These are phyloP conservation scores for Patella pellucida DNA, from an alignment of 2,888 invertebrate genomes.

Conservation along the genomic window DNA sequence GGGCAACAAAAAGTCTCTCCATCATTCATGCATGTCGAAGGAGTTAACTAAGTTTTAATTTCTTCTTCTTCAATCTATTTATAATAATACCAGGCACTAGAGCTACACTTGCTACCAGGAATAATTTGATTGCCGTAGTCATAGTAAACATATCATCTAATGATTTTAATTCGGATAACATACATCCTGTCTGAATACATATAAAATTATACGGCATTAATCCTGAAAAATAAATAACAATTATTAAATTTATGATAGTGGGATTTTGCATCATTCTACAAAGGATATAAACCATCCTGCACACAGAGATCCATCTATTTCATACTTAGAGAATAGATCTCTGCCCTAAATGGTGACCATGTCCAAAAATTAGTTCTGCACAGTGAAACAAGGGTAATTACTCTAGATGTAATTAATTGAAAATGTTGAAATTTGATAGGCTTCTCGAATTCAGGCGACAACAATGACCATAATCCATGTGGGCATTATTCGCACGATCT, in stretches of 20 bases:
- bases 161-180: slow-evolving; percentile 73
- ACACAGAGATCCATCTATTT: no score
- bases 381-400: no score
- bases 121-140: slow-evolving; percentile 67
- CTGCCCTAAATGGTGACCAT: no score
- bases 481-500: no score
- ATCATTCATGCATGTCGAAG: neutral
- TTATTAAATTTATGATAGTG: no score
- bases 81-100: slow-evolving; percentile 65
- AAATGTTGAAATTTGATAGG: no score
- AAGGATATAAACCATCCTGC: no score
- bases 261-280: no score
- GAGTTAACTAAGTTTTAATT: neutral
- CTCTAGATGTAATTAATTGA: no score
- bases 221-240: slow-evolving; percentile 69
- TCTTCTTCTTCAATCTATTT: slow-evolving; percentile 29
- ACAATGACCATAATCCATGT: neutral
- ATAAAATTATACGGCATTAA: slow-evolving; percentile 77
- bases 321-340: no score
- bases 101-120: slow-evolving; percentile 67
- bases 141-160: slow-evolving; percentile 73
- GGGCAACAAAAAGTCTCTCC: neutral
- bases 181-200: slow-evolving; percentile 76
- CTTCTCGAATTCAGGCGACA: no score
- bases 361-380: no score